Evolutionary conservation across 1,140 invertebrate species (phyloP), one percentile per base, ranked within the genome.

Genomic region (Drosophila pandora): DNA sequence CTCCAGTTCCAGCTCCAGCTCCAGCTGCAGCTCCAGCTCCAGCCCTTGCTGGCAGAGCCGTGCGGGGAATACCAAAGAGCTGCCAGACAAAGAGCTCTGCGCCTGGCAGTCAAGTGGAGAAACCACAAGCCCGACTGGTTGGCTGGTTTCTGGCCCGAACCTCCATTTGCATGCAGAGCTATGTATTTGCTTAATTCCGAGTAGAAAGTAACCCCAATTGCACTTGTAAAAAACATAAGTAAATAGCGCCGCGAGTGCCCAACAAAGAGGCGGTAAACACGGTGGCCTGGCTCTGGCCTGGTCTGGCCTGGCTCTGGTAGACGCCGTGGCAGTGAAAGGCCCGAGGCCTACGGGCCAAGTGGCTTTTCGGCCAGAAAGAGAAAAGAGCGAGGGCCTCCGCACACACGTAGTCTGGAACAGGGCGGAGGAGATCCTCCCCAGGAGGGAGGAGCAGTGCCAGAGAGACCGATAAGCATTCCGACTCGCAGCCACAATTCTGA

Each of bases 201-300:
- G 84, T 84, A 83, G 79, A 83, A 83, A 83, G 79, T 84, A 84
- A 83, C 79, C 79, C 84, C 79, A 84, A 83, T 83, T 84, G 79
- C 79, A 83, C 64, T 79, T 76, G 79, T 84, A 79, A 84, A 84
- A 83, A 79, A 84, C 79, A 84, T 79, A 83, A 84, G 80, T 84
- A 83, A 83, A 82, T 78, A 81, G 43, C 56, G 25, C 12, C 52
- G 54, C 55, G 67, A 81, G 50, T 54, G 69, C 57, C 70, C 52
- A 79, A 70, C 37, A 41, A 63, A 48, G 32, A 47, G 37, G 41
- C 13, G 22, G n/a, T 7, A 12, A 43, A 43, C 13, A 43, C 7
- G 37, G 3, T 25, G 6, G 25, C 25, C 6, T 28, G 25, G 1
- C 6, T 28, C 6, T 28, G 17, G 17, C 17, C 17, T 1, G 17